Percentiles rank a stretch among this genome's conserved stretches.
Evolutionary conservation across 1,140 invertebrate species (phyloP).

Genomic region (Araneus ventricosus): DNA sequence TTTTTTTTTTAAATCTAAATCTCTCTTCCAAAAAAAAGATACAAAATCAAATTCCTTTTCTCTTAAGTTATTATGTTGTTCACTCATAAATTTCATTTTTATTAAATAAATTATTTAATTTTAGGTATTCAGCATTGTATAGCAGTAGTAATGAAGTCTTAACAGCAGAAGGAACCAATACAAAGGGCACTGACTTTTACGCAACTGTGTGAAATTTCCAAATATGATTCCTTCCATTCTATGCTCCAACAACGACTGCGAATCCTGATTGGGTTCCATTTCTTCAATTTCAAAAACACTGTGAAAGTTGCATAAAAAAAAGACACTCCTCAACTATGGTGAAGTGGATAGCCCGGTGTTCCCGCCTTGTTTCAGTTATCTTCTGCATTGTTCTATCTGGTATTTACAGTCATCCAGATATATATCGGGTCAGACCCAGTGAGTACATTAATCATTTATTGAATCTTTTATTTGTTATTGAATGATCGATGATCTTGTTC

Average conservation of each 20-base stretch:
- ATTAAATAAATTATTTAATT: not conserved
- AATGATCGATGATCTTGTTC: not conserved
- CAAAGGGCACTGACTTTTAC: not conserved
- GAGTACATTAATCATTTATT: slow-evolving; percentile 45
- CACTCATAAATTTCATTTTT: not conserved
- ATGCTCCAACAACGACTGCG: not conserved
- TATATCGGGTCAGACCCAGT: slow-evolving; percentile 60
- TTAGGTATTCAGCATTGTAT: not conserved
- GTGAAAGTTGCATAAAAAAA: not conserved
- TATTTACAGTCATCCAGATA: slow-evolving; percentile 59
- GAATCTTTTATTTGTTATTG: not conserved
- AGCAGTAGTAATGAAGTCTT: not conserved
- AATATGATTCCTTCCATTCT: not conserved
- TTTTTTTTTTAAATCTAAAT: too few species aligned
- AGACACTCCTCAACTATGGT: not conserved
- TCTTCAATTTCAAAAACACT: not conserved
- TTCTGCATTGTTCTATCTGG: not conserved
- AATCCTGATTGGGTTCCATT: not conserved
- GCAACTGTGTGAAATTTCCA: not conserved
- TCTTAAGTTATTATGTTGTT: not conserved
- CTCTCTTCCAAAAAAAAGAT: too few species aligned
- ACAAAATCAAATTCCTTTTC: too few species aligned
- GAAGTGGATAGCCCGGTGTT: not conserved
- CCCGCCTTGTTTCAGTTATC: not conserved
- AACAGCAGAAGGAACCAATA: not conserved